A percentile compares a stretch with the other conserved stretches of the same genome.
phyloP scores from a whole-genome alignment of 2,113 vertebrate genomes.

The Buteo buteo region DNA sequence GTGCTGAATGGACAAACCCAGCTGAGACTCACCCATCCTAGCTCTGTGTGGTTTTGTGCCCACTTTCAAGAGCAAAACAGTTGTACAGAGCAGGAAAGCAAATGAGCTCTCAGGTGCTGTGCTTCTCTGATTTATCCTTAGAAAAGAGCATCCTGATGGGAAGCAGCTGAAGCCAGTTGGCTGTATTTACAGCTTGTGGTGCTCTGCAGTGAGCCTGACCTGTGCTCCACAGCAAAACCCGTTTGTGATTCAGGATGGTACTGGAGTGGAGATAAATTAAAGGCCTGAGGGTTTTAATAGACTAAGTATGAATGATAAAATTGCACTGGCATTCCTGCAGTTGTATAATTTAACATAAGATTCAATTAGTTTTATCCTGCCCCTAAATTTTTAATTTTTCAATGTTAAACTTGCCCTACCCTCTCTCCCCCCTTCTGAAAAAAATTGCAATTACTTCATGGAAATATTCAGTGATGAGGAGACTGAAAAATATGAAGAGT shows the following conservation, averaged over 20 bases:
- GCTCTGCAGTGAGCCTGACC: not conserved
- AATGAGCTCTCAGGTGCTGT: not conserved
- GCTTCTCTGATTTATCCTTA: not conserved
- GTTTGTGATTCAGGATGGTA: not conserved
- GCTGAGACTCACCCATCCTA: not conserved
- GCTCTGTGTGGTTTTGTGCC: not conserved
- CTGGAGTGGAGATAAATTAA: not conserved
- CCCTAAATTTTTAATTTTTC: slow-evolving; percentile 37
- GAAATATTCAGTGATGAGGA: not conserved
- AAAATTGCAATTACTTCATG: not conserved
- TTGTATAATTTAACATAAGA: not conserved
- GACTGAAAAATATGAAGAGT: not conserved
- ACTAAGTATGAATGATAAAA: not conserved
- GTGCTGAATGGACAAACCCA: not conserved
- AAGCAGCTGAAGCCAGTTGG: not conserved
- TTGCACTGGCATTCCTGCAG: not conserved
- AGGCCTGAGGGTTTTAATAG: slow-evolving; percentile 9
- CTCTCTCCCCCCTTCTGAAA: not conserved
- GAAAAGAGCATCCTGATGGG: not conserved
- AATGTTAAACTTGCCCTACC: not conserved
- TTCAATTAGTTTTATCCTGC: slow-evolving; percentile 1
- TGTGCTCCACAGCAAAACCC: not conserved
- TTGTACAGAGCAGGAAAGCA: not conserved
- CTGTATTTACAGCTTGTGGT: not conserved
- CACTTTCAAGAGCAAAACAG: not conserved